Conservation (phyloP, 2,888 invertebrate genomes). For the Micoletzkya japonica region DNA sequence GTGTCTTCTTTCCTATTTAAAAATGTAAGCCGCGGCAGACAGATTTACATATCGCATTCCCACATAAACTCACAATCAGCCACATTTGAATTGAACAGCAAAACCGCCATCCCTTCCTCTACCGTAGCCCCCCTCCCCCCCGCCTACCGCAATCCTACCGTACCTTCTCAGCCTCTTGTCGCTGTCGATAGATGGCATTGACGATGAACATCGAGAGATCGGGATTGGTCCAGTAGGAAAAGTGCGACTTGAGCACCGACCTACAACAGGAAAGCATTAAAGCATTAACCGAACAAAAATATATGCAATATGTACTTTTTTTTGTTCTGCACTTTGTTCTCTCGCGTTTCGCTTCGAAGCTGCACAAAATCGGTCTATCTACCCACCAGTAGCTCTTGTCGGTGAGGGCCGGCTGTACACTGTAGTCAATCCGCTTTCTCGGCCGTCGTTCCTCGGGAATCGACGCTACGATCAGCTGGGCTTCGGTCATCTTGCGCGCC, state of each 20-base stretch:
- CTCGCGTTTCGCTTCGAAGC: neutral
- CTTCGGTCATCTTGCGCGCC: slow-evolving; percentile 32
- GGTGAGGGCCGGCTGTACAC: slow-evolving; percentile 56
- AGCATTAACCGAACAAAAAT: neutral
- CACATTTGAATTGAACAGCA: no score
- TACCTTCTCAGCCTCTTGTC: slow-evolving; percentile 17
- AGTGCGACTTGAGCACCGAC: slow-evolving; percentile 59
- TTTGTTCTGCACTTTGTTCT: neutral
- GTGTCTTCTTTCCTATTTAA: no score
- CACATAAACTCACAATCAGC: neutral
- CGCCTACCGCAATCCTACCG: neutral
- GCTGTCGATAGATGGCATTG: slow-evolving; percentile 43
- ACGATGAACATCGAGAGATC: slow-evolving; percentile 51
- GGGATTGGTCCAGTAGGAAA: slow-evolving; percentile 60
- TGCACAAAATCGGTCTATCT: neutral
- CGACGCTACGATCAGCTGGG: slow-evolving; percentile 35
- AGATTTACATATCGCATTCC: neutral
- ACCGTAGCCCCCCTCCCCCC: neutral
- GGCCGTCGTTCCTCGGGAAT: slow-evolving; percentile 33
- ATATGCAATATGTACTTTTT: neutral
- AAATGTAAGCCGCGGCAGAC: no score
- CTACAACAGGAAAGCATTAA: neutral
- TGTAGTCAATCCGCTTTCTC: slow-evolving; percentile 37
- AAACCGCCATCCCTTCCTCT: neutral
- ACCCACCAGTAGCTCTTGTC: slow-evolving; percentile 57